Evolutionary conservation across 2,797 vertebrate genomes (phyloP).

Genomic region (Bovichtus diacanthus): DNA sequence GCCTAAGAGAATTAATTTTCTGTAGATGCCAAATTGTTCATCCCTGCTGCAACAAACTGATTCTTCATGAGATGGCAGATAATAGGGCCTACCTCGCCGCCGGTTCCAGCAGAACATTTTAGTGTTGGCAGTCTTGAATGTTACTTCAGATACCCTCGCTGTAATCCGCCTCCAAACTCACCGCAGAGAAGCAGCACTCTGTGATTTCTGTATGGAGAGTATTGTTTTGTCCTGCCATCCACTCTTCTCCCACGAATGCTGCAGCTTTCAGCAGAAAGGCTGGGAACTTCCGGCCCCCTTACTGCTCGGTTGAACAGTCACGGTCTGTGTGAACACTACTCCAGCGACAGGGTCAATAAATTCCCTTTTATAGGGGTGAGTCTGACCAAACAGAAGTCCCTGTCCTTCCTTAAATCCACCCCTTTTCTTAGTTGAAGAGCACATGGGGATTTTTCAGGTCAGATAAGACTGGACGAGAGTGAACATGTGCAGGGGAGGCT

Average conservation of each 20-base stretch:
- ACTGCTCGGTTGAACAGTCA: constrained; percentile 59
- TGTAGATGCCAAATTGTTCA: constrained; percentile 51
- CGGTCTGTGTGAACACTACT: constrained; percentile 58
- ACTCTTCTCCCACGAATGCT: constrained; percentile 50
- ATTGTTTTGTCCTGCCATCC: constrained; percentile 67
- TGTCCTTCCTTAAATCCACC: constrained; percentile 51
- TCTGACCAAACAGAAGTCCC: constrained; percentile 65
- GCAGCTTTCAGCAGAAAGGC: constrained; percentile 56
- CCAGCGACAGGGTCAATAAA: constrained; percentile 65
- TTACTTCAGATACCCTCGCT: constrained; percentile 52
- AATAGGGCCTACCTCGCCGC: constrained; percentile 61
- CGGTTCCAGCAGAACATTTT: constrained; percentile 54
- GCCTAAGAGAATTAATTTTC: constrained; percentile 34
- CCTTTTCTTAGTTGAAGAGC: constrained; percentile 46
- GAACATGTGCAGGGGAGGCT: constrained; percentile 75
- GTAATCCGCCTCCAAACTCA: constrained; percentile 57
- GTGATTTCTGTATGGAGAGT: constrained; percentile 53
- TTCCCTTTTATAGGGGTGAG: constrained; percentile 55
- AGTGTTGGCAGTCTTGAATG: constrained; percentile 62
- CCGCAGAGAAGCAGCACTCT: constrained; percentile 40
- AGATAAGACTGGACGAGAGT: constrained; percentile 64
- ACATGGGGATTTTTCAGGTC: constrained; percentile 64
- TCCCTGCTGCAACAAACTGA: constrained; percentile 62
- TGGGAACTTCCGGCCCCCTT: constrained; percentile 60
- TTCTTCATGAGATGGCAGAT: constrained; percentile 60